Evolutionary conservation across 23 tunicate genomes (phyloP).

Genomic region (Trididemnum miniatum): DNA sequence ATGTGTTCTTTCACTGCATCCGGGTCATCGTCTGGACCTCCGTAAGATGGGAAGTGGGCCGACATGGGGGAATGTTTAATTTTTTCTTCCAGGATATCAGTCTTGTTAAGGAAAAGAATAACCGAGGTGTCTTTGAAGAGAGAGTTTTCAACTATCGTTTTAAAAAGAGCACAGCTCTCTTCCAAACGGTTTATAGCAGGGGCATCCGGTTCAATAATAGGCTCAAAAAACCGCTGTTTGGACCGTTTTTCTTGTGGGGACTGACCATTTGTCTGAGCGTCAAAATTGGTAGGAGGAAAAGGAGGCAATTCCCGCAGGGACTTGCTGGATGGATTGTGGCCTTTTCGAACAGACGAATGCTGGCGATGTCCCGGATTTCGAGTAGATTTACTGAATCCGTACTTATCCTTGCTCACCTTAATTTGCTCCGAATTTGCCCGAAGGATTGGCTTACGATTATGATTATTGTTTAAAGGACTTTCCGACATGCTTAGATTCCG

Average conservation of each 20-base stretch:
- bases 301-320: constrained; percentile 27
- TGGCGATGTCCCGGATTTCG: constrained; percentile 14
- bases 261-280: neutral
- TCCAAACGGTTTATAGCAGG: constrained; percentile 54
- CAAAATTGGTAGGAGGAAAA: constrained; percentile 24
- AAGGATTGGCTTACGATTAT: constrained; percentile 28
- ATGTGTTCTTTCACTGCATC: constrained; percentile 62
- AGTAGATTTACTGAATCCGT: neutral
- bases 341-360: constrained; percentile 19
- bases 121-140: constrained; percentile 84
- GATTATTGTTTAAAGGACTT: neutral
- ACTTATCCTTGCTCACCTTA: neutral
- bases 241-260: neutral
- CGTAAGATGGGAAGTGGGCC: constrained; percentile 65
- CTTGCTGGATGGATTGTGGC: neutral
- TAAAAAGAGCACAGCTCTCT: constrained; percentile 77
- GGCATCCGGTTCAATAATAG: neutral
- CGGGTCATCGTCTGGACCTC: constrained; percentile 57
- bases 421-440: constrained; percentile 44
- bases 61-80: constrained; percentile 56
- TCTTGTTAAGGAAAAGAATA: constrained; percentile 85
- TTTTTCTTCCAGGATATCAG: constrained; percentile 85
- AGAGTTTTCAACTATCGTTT: constrained; percentile 71
- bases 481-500: constrained; percentile 32
- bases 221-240: neutral